phyloP scores from a whole-genome alignment of 2,113 vertebrate genomes.

The Cynocephalus volans region DNA sequence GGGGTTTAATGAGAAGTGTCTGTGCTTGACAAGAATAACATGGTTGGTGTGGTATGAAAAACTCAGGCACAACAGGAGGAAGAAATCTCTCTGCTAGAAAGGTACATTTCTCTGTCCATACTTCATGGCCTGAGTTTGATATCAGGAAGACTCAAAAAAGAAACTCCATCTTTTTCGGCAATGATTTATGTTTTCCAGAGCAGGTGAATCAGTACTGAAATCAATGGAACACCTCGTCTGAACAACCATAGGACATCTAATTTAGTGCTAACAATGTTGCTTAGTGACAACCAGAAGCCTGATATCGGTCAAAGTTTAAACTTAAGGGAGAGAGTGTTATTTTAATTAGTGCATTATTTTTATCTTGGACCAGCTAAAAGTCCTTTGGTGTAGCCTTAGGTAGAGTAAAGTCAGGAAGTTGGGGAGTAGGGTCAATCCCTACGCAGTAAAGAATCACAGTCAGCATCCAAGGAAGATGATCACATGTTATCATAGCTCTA shows the following conservation, averaged over 20 bases:
- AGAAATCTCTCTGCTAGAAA: not conserved
- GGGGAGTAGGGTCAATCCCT: not conserved
- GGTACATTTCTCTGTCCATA: not conserved
- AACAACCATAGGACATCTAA: conserved; percentile 52
- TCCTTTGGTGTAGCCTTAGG: not conserved
- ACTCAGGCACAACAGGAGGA: not conserved
- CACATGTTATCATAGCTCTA: not conserved
- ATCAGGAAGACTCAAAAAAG: not conserved
- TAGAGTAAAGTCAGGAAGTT: not conserved
- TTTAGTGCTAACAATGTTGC: conserved; percentile 39
- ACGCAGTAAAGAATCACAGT: conserved; percentile 9
- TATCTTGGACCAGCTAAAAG: conserved; percentile 25
- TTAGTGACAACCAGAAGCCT: conserved; percentile 18
- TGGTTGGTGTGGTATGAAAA: not conserved
- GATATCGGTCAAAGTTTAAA: conserved; percentile 34
- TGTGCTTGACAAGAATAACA: not conserved
- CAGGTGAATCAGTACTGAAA: not conserved
- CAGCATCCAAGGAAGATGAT: not conserved
- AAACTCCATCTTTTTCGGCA: not conserved
- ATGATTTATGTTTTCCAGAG: conserved; percentile 53
- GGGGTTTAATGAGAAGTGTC: not conserved
- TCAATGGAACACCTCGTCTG: conserved; percentile 34
- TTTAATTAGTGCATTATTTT: conserved; percentile 58
- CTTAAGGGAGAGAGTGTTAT: conserved; percentile 6
- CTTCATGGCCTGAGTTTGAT: not conserved